A percentile compares a stretch with the other conserved stretches of the same genome.
phyloP scores from a whole-genome alignment of 1,140 invertebrate genomes.

The Epicauta chinensis region DNA sequence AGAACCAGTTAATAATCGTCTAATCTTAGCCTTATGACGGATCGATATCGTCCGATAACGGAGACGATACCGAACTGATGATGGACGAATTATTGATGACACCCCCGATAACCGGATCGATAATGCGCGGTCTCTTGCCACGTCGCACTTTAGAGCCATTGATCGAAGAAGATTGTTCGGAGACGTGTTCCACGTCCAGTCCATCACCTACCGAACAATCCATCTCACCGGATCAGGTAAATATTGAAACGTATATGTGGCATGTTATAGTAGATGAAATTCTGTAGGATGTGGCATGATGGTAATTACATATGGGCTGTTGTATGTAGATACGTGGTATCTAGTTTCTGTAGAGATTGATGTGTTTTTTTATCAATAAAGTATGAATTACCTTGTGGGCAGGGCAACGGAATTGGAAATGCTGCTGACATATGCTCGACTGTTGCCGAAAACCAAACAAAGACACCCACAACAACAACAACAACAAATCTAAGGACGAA shows the following conservation, averaged over 20 bases:
- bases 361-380: conserved; percentile 6
- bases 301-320: too few species aligned
- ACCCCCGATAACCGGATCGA: conserved; percentile 58
- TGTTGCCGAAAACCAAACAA: conserved; percentile 42
- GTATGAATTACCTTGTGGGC: conserved; percentile 49
- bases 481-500: conserved; percentile 17
- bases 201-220: conserved; percentile 45
- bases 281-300: background rate
- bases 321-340: too few species aligned
- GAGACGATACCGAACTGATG: conserved; percentile 63
- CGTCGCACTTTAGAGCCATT: conserved; percentile 61
- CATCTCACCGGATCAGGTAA: conserved; percentile 53
- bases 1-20: background rate
- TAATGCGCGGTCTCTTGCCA: conserved; percentile 56
- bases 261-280: too few species aligned
- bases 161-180: conserved; percentile 59
- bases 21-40: conserved; percentile 34
- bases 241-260: conserved; percentile 18
- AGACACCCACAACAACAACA: conserved; percentile 8
- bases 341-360: background rate
- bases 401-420: conserved; percentile 55
- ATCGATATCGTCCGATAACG: conserved; percentile 57
- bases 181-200: conserved; percentile 41
- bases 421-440: conserved; percentile 55
- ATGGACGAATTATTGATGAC: conserved; percentile 66